Conservation (phyloP, 2,797 vertebrate species). For the Dromococcyx pavoninus region DNA sequence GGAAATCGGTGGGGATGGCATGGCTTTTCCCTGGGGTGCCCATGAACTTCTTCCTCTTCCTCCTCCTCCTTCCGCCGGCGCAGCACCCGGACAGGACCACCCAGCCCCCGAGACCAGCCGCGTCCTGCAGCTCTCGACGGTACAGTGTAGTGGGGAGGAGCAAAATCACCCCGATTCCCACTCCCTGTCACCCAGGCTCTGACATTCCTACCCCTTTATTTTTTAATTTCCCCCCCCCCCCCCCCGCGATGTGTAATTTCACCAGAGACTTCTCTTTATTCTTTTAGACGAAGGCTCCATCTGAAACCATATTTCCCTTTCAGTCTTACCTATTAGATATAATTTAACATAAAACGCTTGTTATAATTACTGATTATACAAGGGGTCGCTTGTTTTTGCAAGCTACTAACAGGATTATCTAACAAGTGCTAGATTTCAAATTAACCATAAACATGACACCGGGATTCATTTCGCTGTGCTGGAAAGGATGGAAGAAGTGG, state of each 20-base stretch:
- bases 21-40: neutral
- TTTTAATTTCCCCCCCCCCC: too few species aligned
- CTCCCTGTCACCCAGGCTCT: neutral
- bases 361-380: slow-evolving; percentile 50
- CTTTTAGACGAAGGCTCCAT: neutral
- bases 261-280: neutral
- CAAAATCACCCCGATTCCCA: neutral
- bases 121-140: neutral
- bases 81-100: too few species aligned
- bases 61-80: neutral
- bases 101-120: too few species aligned
- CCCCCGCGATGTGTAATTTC: neutral
- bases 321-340: slow-evolving; percentile 54
- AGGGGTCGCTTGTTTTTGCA: slow-evolving; percentile 62
- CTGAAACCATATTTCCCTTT: neutral
- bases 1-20: rapidly evolving
- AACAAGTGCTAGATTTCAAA: slow-evolving; percentile 71
- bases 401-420: slow-evolving; percentile 75
- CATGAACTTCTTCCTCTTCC: neutral
- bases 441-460: slow-evolving; percentile 65
- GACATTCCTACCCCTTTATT: neutral
- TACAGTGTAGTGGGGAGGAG: too few species aligned
- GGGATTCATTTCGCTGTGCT: slow-evolving; percentile 57
- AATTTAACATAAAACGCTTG: slow-evolving; percentile 69
- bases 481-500: slow-evolving; percentile 24